These are phyloP conservation scores for Idaea aversata DNA, from an alignment of 2,888 invertebrate genomes.

Conservation along the genomic window DNA sequence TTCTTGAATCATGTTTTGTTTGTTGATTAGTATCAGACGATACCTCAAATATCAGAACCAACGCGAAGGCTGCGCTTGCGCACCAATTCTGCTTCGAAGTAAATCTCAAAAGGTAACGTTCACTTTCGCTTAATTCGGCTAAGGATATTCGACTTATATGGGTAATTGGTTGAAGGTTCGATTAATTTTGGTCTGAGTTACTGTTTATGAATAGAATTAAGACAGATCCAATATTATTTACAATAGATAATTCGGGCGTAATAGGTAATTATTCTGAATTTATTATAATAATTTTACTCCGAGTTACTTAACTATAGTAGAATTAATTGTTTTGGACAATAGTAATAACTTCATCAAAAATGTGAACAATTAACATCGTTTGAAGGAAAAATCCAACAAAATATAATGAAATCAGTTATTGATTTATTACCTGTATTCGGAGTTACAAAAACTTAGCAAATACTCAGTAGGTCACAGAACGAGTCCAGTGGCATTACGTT, in stretches of 20 bases:
- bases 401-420: no score
- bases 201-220: slow-evolving; percentile 3
- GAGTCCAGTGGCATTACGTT: slow-evolving; percentile 39
- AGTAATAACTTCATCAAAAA: no score
- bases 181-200: slow-evolving; percentile 26
- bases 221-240: background rate
- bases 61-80: slow-evolving; percentile 37
- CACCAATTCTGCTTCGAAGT: slow-evolving; percentile 38
- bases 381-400: no score
- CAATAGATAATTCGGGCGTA: background rate
- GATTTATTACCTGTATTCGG: no score
- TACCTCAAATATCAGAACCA: no score
- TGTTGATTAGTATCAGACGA: background rate
- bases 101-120: slow-evolving; percentile 26
- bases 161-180: slow-evolving; percentile 33
- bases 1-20: background rate
- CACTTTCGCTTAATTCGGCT: slow-evolving; percentile 26
- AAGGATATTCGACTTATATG: slow-evolving; percentile 27
- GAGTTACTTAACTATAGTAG: no score
- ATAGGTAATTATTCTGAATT: background rate
- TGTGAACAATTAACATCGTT: no score
- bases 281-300: no score
- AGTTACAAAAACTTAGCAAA: slow-evolving; percentile 25
- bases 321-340: no score
- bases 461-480: slow-evolving; percentile 57